Evolutionary conservation across 2,113 vertebrate species (phyloP), one percentile per base, ranked within the genome.

Genomic region (Xenopus laevis): DNA sequence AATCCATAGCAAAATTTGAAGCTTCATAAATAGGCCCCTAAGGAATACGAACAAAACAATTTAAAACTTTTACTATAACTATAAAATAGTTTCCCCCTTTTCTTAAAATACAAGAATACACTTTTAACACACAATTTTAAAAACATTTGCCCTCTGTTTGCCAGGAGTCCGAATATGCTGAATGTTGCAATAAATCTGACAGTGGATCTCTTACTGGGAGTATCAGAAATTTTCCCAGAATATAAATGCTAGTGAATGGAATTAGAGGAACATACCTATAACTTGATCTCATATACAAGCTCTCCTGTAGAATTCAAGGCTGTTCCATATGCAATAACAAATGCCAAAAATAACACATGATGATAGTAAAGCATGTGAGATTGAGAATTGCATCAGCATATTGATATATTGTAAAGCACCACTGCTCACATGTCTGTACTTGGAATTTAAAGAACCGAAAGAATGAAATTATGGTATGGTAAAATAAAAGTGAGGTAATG

Each of bases 291-390:
- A 33, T 53, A 74, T 60, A 60, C 59, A 74, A 16, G 53, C 27
- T 58, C 20, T 59, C 40, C 9, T 50, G 47, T 58, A 60, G n/a
- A 68, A 62, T 30, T 30, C 61, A 13, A 40, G 8, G 1, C 20
- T 60, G 23, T 58, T 75, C 46, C 21, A 61, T 74, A 68, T 68
- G 57, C 55, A 68, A 58, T 68, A 74, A 68, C 72, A 60, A 68
- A 67, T 60, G 27, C 65, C 45, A 11, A 67, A 68, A 74, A 74
- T 74, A 74, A 68, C 72, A 47, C 57, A 60, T 61, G 72, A 68
- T 74, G 44, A 68, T 50, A 75, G 72, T 68, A 57, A 62, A 58
- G 64, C 20, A 74, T 74, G 64, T 60, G 53, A 47, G 33, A 40
- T 40, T 40, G 33, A 40, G 50, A 74, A 67, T 20, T 74, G 10